Percentiles rank a stretch among this genome's conserved stretches.
These are phyloP conservation scores for Microctenopoma steveboyesi DNA, from an alignment of 2,797 vertebrate species.

Conservation along the genomic window DNA sequence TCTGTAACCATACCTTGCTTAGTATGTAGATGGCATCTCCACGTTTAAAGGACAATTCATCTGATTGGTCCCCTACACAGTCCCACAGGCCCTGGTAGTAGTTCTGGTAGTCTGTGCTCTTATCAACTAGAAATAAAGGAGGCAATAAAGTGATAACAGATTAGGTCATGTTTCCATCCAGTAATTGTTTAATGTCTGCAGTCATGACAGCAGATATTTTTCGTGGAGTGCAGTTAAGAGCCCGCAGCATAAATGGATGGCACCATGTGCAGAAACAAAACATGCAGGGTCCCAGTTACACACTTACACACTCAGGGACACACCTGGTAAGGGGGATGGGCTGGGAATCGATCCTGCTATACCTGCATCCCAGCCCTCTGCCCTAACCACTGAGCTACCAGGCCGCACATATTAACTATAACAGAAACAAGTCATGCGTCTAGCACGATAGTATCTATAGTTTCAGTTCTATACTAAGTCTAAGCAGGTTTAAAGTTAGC, in stretches of 20 bases:
- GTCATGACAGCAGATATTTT: conserved; percentile 8
- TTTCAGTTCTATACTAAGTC: too few relatives aligned
- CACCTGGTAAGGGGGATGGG: too few relatives aligned
- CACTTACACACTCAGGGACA: neutral
- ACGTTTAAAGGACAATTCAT: conserved; percentile 95
- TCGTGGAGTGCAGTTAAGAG: conserved; percentile 70
- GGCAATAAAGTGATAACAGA: conserved; percentile 21
- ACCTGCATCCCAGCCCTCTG: too few relatives aligned
- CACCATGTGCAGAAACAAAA: conserved; percentile 7
- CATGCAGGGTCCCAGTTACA: conserved; percentile 18
- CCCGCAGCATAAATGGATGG: conserved; percentile 6
- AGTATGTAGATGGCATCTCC: conserved; percentile 96
- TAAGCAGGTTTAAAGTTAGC: neutral
- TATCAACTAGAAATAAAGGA: conserved; percentile 60
- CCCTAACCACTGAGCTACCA: too few relatives aligned
- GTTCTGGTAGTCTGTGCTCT: conserved; percentile 90
- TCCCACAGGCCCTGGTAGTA: conserved; percentile 96
- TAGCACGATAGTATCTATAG: neutral
- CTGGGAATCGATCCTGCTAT: too few relatives aligned
- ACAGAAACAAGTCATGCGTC: too few relatives aligned
- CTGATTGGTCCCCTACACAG: conserved; percentile 87
- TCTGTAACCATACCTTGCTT: conserved; percentile 89
- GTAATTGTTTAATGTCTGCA: conserved; percentile 2
- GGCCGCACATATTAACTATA: too few relatives aligned
- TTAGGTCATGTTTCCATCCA: conserved; percentile 8